These are phyloP conservation scores for Malacosoma neustria DNA, from an alignment of 2,888 invertebrate species.

Conservation along the genomic window DNA sequence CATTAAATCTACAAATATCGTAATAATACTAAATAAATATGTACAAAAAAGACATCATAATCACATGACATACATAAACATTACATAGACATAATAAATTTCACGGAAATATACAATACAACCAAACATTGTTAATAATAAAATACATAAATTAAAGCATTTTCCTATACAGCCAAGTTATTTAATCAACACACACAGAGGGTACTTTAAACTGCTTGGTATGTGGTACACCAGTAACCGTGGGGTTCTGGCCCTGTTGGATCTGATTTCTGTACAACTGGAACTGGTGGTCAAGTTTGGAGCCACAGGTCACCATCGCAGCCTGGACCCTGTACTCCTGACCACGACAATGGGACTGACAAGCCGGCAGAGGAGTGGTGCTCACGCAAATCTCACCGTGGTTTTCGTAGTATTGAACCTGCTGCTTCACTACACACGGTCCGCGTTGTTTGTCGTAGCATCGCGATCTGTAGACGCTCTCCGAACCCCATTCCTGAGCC, in stretches of 20 bases:
- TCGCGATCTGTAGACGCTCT: slow-evolving; percentile 42
- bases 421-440: slow-evolving; percentile 42
- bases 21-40: slow-evolving; percentile 31
- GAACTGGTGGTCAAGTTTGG: slow-evolving; percentile 44
- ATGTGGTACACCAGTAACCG: slow-evolving; percentile 40
- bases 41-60: slow-evolving; percentile 19
- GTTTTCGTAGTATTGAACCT: slow-evolving; percentile 69
- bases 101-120: slow-evolving; percentile 15
- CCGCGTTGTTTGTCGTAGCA: slow-evolving; percentile 33
- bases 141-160: slow-evolving; percentile 7
- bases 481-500: slow-evolving; percentile 27
- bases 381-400: slow-evolving; percentile 77
- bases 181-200: slow-evolving; percentile 42
- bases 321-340: slow-evolving; percentile 52
- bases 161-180: slow-evolving; percentile 7
- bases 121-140: slow-evolving; percentile 17
- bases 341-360: slow-evolving; percentile 64
- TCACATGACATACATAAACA: slow-evolving; percentile 21
- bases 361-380: slow-evolving; percentile 67
- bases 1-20: slow-evolving; percentile 36
- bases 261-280: slow-evolving; percentile 42
- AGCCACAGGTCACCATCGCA: slow-evolving; percentile 47
- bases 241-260: slow-evolving; percentile 48
- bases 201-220: slow-evolving; percentile 50
- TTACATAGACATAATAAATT: slow-evolving; percentile 5